Percentiles rank a stretch among this genome's conserved stretches.
These are phyloP conservation scores for Ceratotherium simum DNA, from an alignment of 2,113 vertebrate genomes.

Conservation along the genomic window DNA sequence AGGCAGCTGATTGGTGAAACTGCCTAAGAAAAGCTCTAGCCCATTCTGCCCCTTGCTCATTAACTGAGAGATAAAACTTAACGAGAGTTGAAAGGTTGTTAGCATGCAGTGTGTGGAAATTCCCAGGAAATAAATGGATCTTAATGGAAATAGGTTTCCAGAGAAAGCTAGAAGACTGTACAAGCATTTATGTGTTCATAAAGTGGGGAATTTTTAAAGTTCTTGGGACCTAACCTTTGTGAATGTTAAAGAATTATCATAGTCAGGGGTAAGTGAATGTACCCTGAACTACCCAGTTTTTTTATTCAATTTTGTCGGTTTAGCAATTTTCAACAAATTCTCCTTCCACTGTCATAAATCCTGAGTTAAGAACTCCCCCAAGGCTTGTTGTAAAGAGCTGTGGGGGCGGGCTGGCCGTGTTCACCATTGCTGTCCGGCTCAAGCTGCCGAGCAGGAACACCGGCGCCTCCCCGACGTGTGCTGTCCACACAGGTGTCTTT, in stretches of 20 bases:
- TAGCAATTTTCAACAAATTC: background rate
- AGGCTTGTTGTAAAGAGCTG: background rate
- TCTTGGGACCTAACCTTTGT: background rate
- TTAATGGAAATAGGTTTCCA: background rate
- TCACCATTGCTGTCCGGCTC: rapidly evolving
- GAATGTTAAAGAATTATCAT: background rate
- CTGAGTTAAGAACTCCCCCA: background rate
- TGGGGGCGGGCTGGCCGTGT: rapidly evolving
- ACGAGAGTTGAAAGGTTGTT: background rate
- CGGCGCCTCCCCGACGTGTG: rapidly evolving
- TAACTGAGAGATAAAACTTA: background rate
- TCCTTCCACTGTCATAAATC: background rate
- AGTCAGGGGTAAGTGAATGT: background rate
- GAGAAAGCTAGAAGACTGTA: background rate
- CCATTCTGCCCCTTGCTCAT: background rate
- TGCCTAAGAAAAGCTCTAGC: background rate
- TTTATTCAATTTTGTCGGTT: background rate
- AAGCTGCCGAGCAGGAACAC: rapidly evolving
- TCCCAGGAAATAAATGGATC: background rate
- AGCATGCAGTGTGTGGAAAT: background rate
- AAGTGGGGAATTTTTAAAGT: background rate
- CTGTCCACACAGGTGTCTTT: background rate
- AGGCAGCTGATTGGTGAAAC: background rate
- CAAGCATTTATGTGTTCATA: too few species aligned
- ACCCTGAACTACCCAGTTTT: background rate